Conservation (phyloP, 2,888 invertebrate genomes). For the Xestia rhomboidea region DNA sequence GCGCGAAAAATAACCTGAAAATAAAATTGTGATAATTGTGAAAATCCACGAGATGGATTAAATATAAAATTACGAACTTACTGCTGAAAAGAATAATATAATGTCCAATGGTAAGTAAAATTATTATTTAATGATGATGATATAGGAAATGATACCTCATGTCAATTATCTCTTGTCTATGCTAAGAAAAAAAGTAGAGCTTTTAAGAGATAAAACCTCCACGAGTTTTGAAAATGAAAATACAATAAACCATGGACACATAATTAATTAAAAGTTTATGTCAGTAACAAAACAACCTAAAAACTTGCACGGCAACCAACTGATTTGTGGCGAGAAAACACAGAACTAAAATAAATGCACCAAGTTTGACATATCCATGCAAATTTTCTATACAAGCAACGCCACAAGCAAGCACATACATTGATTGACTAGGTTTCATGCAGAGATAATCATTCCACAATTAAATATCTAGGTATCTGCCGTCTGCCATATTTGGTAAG, state of each 20-base stretch:
- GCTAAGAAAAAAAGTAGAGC: neutral
- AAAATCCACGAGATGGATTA: neutral
- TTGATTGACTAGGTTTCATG: slow-evolving; percentile 1
- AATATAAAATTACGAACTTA: neutral
- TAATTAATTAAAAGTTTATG: neutral
- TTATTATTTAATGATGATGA: neutral
- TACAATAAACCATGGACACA: neutral
- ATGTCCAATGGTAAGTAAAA: slow-evolving; percentile 45
- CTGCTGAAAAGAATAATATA: slow-evolving; percentile 2
- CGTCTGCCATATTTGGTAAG: slow-evolving; percentile 31
- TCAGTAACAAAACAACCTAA: neutral
- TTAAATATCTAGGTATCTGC: slow-evolving; percentile 17
- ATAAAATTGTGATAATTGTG: neutral
- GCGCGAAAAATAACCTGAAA: neutral
- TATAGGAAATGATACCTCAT: neutral
- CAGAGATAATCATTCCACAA: slow-evolving; percentile 25
- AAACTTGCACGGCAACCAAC: neutral
- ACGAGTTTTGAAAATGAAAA: neutral
- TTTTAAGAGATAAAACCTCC: neutral
- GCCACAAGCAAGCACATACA: no score
- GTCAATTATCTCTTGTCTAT: slow-evolving; percentile 1
- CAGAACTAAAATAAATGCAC: neutral
- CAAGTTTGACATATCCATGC: neutral
- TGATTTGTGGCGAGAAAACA: neutral
- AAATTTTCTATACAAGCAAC: neutral